Conservation (phyloP, 2,113 vertebrate species). For the Okapia johnstoni region DNA sequence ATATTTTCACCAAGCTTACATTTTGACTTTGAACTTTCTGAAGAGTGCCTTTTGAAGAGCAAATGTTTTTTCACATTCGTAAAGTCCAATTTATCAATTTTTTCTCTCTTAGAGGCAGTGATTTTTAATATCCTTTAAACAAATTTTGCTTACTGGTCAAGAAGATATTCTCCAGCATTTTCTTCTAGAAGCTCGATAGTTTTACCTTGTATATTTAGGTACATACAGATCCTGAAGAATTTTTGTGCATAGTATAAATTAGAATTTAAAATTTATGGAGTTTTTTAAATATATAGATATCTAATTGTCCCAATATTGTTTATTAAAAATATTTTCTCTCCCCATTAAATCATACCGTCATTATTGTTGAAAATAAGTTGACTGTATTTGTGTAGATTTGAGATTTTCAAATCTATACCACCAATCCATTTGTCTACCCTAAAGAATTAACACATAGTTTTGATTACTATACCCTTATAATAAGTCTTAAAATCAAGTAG, state of each 20-base stretch:
- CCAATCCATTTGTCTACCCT: neutral
- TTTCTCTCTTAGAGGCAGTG: neutral
- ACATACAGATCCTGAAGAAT: neutral
- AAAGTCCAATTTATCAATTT: neutral
- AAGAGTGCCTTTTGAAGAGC: neutral
- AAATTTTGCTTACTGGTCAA: slow-evolving; percentile 16
- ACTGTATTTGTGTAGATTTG: neutral
- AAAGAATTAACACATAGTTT: neutral
- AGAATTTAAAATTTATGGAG: neutral
- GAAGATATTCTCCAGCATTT: neutral
- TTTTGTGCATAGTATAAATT: neutral
- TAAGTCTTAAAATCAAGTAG: neutral
- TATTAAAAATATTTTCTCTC: neutral
- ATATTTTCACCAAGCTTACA: neutral
- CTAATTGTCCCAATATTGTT: neutral
- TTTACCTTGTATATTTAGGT: neutral
- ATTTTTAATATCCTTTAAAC: neutral
- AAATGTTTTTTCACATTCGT: slow-evolving; percentile 32
- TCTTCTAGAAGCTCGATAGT: neutral
- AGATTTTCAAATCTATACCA: neutral
- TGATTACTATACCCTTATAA: neutral
- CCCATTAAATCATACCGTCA: neutral
- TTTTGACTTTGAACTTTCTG: slow-evolving; percentile 11
- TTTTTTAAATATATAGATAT: neutral
- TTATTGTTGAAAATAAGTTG: neutral